Evolutionary conservation across 2,888 invertebrate species (phyloP).

Genomic region (Molanna angustata): DNA sequence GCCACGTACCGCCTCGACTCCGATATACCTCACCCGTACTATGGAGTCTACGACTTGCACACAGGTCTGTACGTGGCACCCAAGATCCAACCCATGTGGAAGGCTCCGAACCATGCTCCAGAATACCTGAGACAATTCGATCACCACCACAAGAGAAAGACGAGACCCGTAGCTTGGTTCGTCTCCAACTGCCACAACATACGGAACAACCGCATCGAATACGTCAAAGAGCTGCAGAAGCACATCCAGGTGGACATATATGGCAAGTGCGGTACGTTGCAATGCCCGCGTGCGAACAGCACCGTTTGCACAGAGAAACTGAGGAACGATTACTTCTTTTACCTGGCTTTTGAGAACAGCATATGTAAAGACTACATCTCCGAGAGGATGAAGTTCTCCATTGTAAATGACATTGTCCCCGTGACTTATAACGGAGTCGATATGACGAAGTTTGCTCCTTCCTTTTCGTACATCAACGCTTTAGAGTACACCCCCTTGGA

Average conservation of each 20-base stretch:
- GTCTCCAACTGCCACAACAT: constrained; percentile 52
- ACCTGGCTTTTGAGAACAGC: constrained; percentile 66
- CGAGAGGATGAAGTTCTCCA: constrained; percentile 57
- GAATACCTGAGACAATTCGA: background rate
- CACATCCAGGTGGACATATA: constrained; percentile 61
- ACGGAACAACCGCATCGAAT: constrained; percentile 44
- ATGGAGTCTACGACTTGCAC: constrained; percentile 38
- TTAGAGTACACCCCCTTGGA: constrained; percentile 56
- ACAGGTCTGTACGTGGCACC: constrained; percentile 39
- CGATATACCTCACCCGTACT: constrained; percentile 49
- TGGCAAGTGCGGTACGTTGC: constrained; percentile 56
- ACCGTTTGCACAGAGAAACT: constrained; percentile 41
- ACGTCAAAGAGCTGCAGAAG: constrained; percentile 50
- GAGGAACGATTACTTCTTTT: constrained; percentile 63
- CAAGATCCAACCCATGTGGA: constrained; percentile 36
- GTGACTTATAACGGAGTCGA: constrained; percentile 44
- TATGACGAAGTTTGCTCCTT: constrained; percentile 48
- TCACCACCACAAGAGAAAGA: constrained; percentile 37
- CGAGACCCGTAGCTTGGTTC: constrained; percentile 56
- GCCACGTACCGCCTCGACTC: constrained; percentile 57
- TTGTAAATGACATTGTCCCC: constrained; percentile 47
- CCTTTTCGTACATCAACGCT: constrained; percentile 62
- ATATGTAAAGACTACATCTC: constrained; percentile 68
- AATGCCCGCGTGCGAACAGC: constrained; percentile 36
- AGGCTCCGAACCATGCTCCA: constrained; percentile 15